Base-by-base conservation (phyloP, 2,113 vertebrate genomes). In the Bujurquina vittata region DNA sequence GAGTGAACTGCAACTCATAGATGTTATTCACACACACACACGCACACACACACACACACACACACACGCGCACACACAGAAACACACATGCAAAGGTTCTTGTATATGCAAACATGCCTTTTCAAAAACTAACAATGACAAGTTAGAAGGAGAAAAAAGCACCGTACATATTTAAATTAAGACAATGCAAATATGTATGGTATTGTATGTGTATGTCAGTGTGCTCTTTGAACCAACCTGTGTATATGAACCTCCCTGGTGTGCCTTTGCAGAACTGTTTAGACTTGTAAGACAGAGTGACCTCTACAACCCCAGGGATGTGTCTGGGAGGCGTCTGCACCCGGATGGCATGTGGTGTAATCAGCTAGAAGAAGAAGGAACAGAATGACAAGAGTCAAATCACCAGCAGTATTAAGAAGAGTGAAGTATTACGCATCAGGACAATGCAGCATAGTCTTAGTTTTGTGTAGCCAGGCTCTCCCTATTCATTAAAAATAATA, bases 1-100 rank as follows among this genome's bases (percentile, higher is more conserved):
- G 87, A 84, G 83, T 91, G 92, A 92, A 91, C 88, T 90, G 80
- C 96, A 97, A 95, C 96, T 84, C 95, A 96, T 95, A 95, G 94
- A 96, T n/a, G n/a, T 75, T 80, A 52, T 55, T 59, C 56, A 84
- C 65, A 83, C 65, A 84, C 33, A 77, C 93, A 96, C 93, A 95
- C 29, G 57, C 43, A 26, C 29, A 56, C 67, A 58, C 15, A 74
- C 43, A 79, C 56, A 35, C 49, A 55, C 57, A 55, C 3, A 7
- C 72, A 74, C 12, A 26, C 12, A 10, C 5, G 52, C 55, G 22
- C 8, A 33, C 15, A 75, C 33, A 10, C 63, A 79, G 17, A 85
- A 75, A 72, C 5, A 6, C 10, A 72, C 43, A 72, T 18, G 23
- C 40, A 29, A 69, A 69, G 26, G 40, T 9, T 18, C 14, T 69